These are phyloP conservation scores for Hermodice carunculata DNA, from an alignment of 2,888 invertebrate genomes.

Conservation along the genomic window DNA sequence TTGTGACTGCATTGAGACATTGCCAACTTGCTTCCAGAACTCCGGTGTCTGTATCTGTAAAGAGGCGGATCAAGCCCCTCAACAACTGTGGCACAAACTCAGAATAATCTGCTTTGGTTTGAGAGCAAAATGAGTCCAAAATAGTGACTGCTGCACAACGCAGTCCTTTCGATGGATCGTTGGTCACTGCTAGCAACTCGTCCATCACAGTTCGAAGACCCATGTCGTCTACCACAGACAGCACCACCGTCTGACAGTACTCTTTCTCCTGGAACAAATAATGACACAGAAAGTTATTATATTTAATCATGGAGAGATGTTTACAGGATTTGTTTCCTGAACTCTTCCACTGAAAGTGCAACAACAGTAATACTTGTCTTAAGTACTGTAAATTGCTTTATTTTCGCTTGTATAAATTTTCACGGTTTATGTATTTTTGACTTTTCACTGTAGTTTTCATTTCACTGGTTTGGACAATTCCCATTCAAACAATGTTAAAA, in stretches of 20 bases:
- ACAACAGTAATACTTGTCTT: too few species aligned
- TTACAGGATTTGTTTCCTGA: too few species aligned
- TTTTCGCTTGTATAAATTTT: too few species aligned
- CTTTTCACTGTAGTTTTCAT: too few species aligned
- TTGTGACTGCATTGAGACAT: constrained; percentile 89
- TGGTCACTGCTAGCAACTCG: constrained; percentile 80
- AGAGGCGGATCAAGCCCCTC: constrained; percentile 86
- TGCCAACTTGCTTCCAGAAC: constrained; percentile 91
- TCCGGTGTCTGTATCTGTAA: constrained; percentile 85
- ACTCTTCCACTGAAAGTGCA: too few species aligned
- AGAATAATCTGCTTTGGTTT: constrained; percentile 88
- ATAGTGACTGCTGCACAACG: constrained; percentile 79
- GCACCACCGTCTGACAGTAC: constrained; percentile 92
- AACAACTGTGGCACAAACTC: constrained; percentile 90
- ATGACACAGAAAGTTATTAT: too few species aligned
- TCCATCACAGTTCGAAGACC: constrained; percentile 91
- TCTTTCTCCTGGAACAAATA: constrained; percentile 77
- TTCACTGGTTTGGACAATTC: too few species aligned
- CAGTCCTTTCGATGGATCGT: constrained; percentile 1
- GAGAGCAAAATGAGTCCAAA: constrained; percentile 89
- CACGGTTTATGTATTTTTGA: too few species aligned
- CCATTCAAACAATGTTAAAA: too few species aligned
- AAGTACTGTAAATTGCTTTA: too few species aligned
- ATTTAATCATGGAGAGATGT: too few species aligned
- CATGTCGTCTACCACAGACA: constrained; percentile 85